Conservation (phyloP, 2,113 vertebrate genomes). For the Gallinago undulata region DNA sequence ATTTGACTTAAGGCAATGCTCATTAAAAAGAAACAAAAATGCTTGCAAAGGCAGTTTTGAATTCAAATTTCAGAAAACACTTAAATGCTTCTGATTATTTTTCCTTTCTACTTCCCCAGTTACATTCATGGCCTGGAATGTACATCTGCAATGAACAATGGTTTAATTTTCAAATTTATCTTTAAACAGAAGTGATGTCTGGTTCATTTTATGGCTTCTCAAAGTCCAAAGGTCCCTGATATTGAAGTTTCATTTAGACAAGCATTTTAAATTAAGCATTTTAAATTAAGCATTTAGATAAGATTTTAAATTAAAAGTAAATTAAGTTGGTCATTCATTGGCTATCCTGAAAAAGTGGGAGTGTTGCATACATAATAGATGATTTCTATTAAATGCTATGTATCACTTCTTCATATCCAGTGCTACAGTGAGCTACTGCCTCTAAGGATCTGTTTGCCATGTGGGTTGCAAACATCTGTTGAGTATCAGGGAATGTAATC, state of each 20-base stretch:
- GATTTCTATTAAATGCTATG: constrained; percentile 51
- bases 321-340: neutral
- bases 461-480: constrained; percentile 68
- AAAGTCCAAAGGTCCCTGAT: neutral
- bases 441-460: constrained; percentile 51
- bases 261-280: constrained; percentile 3
- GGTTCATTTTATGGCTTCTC: constrained; percentile 2
- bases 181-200: neutral
- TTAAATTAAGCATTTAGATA: neutral
- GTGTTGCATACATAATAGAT: neutral
- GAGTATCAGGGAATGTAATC: constrained; percentile 66
- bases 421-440: constrained; percentile 13
- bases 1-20: neutral
- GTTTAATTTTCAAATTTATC: constrained; percentile 25
- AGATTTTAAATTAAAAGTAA: constrained; percentile 11
- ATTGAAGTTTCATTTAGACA: neutral
- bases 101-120: neutral
- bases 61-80: constrained; percentile 8
- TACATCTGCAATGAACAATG: neutral
- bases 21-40: neutral
- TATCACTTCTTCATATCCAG: constrained; percentile 34
- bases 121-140: neutral
- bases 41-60: neutral
- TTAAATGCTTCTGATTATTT: neutral
- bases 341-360: neutral